A percentile compares a stretch with the other conserved stretches of the same genome.
phyloP scores from a whole-genome alignment of 2,113 vertebrate genomes.

The Butastur rufipennis region DNA sequence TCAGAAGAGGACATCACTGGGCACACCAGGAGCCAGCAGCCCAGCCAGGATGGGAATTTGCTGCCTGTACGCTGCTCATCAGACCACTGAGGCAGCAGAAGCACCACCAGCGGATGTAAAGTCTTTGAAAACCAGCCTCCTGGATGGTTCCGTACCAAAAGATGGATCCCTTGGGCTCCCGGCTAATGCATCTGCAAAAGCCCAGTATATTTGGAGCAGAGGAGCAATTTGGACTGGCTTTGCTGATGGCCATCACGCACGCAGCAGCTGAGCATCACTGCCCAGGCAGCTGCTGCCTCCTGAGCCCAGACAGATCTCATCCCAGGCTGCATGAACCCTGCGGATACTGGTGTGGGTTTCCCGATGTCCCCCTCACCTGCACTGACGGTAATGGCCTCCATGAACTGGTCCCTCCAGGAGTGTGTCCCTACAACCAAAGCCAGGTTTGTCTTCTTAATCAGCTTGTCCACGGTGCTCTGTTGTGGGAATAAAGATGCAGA shows the following conservation, averaged over 20 bases:
- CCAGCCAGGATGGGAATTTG: neutral
- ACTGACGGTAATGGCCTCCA: constrained; percentile 98
- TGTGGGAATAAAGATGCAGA: constrained; percentile 50
- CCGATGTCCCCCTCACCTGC: constrained; percentile 80
- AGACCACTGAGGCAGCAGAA: neutral
- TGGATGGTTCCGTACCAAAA: neutral
- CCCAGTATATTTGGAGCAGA: neutral
- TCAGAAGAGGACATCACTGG: neutral
- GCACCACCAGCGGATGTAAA: rapidly evolving
- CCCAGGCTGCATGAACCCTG: neutral
- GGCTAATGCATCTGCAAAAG: neutral
- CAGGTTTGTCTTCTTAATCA: constrained; percentile 98
- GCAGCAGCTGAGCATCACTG: neutral
- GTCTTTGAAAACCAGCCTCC: neutral
- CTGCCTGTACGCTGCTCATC: neutral
- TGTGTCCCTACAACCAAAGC: constrained; percentile 96
- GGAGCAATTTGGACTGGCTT: neutral
- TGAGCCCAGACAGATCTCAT: neutral
- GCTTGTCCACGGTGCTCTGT: constrained; percentile 96
- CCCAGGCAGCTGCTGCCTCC: neutral
- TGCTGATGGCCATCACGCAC: neutral
- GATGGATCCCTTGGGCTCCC: neutral
- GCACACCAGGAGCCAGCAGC: neutral
- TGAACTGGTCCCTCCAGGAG: constrained; percentile 97
- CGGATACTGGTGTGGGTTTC: neutral